Evolutionary conservation across 2,797 vertebrate species (phyloP).

Genomic region (Neopelma chrysocephalum): DNA sequence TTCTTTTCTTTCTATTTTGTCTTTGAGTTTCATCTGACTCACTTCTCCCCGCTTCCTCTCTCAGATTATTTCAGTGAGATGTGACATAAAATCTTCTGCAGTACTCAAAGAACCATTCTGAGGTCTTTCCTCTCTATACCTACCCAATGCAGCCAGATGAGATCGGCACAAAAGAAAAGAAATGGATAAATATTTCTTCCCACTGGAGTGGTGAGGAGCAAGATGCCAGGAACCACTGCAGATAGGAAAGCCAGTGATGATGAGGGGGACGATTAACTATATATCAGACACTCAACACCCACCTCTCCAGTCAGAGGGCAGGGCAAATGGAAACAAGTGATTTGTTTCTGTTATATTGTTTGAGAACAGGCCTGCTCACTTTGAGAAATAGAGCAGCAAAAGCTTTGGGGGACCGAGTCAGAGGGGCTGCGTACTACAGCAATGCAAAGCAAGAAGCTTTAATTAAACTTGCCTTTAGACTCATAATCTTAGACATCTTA

Average conservation of each 20-base stretch:
- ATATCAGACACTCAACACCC: background rate
- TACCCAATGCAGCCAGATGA: background rate
- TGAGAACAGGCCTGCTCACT: slow-evolving; percentile 1
- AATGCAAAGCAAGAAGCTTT: slow-evolving; percentile 65
- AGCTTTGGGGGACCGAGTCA: slow-evolving; percentile 34
- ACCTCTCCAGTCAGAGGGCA: background rate
- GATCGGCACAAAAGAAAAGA: background rate
- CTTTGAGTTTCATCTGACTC: background rate
- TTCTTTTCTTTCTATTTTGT: background rate
- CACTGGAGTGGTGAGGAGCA: background rate
- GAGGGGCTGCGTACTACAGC: slow-evolving; percentile 52
- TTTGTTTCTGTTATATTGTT: slow-evolving; percentile 3
- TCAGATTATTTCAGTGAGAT: background rate
- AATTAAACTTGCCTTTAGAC: slow-evolving; percentile 76
- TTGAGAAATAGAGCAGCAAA: slow-evolving; percentile 37
- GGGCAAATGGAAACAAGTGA: background rate
- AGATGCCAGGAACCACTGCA: background rate
- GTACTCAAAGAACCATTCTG: background rate
- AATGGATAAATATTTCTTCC: slow-evolving; percentile 27
- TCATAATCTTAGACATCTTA: slow-evolving; percentile 63
- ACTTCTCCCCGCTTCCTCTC: background rate
- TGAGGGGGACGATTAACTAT: background rate
- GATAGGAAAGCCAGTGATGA: background rate
- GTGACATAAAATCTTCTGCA: background rate
- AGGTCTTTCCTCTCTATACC: background rate